Evolutionary conservation across 2,888 invertebrate genomes (phyloP).

Genomic region (Melanotus villosus): DNA sequence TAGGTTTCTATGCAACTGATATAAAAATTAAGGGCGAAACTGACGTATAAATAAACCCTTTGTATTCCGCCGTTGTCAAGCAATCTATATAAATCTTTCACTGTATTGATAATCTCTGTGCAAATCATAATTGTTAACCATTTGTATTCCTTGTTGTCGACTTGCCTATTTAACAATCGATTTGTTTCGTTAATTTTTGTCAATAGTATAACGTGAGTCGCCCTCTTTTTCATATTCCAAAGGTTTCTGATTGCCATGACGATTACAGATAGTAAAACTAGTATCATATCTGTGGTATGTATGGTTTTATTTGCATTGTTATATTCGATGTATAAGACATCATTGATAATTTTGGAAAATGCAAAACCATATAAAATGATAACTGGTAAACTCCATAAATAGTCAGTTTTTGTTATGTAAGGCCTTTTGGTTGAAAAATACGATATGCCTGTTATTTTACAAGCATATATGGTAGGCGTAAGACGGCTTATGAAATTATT

Average conservation of each 20-base stretch:
- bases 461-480: not conserved
- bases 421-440: not conserved
- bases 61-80: not conserved
- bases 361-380: not conserved
- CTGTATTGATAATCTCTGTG: not conserved
- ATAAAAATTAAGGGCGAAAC: not conserved
- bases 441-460: constrained; percentile 18
- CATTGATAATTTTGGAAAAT: not conserved
- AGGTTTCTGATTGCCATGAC: not conserved
- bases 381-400: not conserved
- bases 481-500: constrained; percentile 11
- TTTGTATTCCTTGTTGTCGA: not conserved
- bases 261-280: not conserved
- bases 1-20: not conserved
- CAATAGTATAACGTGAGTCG: not conserved
- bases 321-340: not conserved
- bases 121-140: not conserved
- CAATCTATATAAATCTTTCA: not conserved
- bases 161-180: not conserved
- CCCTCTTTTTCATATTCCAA: not conserved
- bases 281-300: not conserved
- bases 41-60: not conserved
- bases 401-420: not conserved
- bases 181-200: not conserved
- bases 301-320: not conserved